Percentiles rank a stretch among this genome's conserved stretches.
Conservation (phyloP, 2,113 vertebrate genomes). For the Paracanthobrama guichenoti region DNA sequence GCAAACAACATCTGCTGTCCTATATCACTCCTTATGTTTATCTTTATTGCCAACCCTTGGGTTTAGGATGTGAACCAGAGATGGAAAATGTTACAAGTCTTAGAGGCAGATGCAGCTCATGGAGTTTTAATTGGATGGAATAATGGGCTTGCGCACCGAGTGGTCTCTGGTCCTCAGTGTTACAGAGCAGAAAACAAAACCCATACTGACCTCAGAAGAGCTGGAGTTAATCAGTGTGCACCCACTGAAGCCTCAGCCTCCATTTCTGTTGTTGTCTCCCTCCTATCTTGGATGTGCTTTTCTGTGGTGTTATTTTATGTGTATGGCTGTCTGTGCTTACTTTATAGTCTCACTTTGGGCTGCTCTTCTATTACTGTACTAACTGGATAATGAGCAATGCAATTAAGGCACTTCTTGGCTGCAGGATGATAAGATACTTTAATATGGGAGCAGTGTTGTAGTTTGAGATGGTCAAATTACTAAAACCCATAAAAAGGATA, state of each 20-base stretch:
- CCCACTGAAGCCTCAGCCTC: background rate
- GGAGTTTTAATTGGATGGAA: conserved; percentile 48
- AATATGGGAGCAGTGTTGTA: conserved; percentile 31
- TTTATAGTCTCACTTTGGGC: background rate
- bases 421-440: conserved; percentile 10
- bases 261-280: background rate
- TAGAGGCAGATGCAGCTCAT: conserved; percentile 7
- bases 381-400: conserved; percentile 31
- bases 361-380: conserved; percentile 29
- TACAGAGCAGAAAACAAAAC: conserved; percentile 12
- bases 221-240: conserved; percentile 2
- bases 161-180: conserved; percentile 12
- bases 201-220: background rate
- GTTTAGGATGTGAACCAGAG: background rate
- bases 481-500: conserved; percentile 37
- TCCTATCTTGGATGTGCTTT: background rate
- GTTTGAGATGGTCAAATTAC: conserved; percentile 41
- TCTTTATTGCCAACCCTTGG: background rate
- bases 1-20: background rate
- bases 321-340: conserved; percentile 4
- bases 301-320: background rate
- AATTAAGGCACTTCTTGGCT: conserved; percentile 15
- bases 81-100: conserved; percentile 28
- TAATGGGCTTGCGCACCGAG: conserved; percentile 30
- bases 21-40: background rate